Evolutionary conservation across 2,797 vertebrate species (phyloP).

Genomic region (Remorina albescens): DNA sequence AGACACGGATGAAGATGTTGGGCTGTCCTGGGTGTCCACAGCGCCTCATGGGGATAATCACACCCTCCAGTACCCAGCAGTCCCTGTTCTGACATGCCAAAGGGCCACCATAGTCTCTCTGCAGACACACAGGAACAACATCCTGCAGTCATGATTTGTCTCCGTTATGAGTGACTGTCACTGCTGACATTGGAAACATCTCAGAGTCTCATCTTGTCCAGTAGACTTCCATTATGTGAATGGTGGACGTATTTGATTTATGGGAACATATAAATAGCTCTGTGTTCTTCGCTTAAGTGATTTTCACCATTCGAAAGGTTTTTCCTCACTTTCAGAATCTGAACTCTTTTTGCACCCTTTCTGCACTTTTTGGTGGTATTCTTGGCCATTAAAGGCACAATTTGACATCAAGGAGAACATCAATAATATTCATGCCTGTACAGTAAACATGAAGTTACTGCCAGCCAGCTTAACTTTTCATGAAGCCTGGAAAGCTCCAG

Average conservation of each 20-base stretch:
- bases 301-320: constrained; percentile 50
- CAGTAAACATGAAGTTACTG: background rate
- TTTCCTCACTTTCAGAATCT: constrained; percentile 15
- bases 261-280: constrained; percentile 63
- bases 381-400: constrained; percentile 10
- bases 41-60: constrained; percentile 94
- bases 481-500: constrained; percentile 4
- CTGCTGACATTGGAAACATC: constrained; percentile 76
- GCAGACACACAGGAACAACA: constrained; percentile 74
- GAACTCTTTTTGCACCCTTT: constrained; percentile 8
- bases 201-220: constrained; percentile 73
- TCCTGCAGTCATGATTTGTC: constrained; percentile 73
- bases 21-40: constrained; percentile 92
- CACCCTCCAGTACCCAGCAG: constrained; percentile 97
- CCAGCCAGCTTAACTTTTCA: constrained; percentile 38
- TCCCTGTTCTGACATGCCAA: constrained; percentile 93
- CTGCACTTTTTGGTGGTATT: background rate
- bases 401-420: constrained; percentile 14
- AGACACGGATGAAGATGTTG: constrained; percentile 92
- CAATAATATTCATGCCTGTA: background rate
- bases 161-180: constrained; percentile 81
- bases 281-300: constrained; percentile 41
- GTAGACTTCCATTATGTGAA: constrained; percentile 65
- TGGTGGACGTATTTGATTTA: constrained; percentile 65
- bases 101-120: constrained; percentile 97